Conservation (phyloP, 2,113 vertebrate species). For the Phocoena sinus region DNA sequence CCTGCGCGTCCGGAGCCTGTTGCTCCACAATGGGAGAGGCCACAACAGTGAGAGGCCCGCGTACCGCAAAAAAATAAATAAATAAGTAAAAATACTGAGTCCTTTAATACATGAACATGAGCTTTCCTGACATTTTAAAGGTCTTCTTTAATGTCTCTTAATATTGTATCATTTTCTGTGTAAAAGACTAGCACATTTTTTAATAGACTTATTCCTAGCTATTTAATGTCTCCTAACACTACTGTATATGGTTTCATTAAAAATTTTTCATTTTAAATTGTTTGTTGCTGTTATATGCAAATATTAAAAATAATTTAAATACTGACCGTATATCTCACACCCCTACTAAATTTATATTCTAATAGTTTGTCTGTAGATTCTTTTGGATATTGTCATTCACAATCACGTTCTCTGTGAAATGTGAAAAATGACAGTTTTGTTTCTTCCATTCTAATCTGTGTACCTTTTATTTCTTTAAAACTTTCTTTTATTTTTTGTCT, state of each 20-base stretch:
- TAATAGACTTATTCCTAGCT: not conserved
- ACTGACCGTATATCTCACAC: not conserved
- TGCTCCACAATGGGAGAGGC: no score
- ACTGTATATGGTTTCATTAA: not conserved
- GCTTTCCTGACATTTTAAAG: not conserved
- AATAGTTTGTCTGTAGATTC: not conserved
- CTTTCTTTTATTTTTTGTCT: not conserved
- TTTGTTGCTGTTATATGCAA: not conserved
- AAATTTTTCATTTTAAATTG: not conserved
- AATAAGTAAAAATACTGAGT: not conserved
- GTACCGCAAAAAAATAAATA: no score
- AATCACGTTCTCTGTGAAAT: not conserved
- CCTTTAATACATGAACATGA: not conserved
- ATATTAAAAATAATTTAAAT: not conserved
- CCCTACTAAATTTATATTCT: not conserved
- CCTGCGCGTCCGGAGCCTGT: no score
- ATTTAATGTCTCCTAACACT: not conserved
- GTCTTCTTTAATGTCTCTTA: not conserved
- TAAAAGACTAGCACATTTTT: not conserved
- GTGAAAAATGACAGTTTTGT: not conserved
- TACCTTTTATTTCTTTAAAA: not conserved
- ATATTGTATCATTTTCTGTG: not conserved
- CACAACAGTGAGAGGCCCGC: no score
- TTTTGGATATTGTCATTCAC: not conserved
- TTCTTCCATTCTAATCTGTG: not conserved